Evolutionary conservation across 2,888 invertebrate species (phyloP), one percentile per base, ranked within the genome.

Genomic region (Pterobdella sp.): DNA sequence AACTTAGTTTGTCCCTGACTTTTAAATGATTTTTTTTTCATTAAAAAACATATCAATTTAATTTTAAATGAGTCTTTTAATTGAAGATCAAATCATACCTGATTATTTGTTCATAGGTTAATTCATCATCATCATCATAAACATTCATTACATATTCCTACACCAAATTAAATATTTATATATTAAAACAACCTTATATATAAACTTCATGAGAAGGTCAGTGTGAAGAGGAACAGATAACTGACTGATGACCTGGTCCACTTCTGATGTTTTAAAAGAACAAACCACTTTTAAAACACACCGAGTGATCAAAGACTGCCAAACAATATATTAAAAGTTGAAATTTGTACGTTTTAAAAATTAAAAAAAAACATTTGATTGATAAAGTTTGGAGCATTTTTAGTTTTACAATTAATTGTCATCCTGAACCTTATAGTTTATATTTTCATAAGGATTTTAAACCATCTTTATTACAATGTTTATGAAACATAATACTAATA

Each of bases 171-270:
- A n/a, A n/a, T n/a, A n/a, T n/a, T n/a, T n/a, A n/a, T n/a, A n/a
- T n/a, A 42, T 42, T 14, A 18, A 42, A 56, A 56, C 31, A 22
- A 71, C 71, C 71, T 71, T 71, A 22, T 71, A 71, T 79, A 97
- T 92, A 81, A 96, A 97, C 84, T 97, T 97, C 96, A 97, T 96
- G 72, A 97, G 86, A 70, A 92, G 88, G 84, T 97, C 96, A 4
- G 63, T 63, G 74, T 94, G 85, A 78, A 90, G 87, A 81, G 93
- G 92, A 70, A 87, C 86, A 78, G 91, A 90, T 74, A 96, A 85
- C 42, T 88, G 87, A 77, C 89, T 89, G 70, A 96, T 89, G 10
- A 91, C 91, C 79, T 91, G 90, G 83, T 96, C 96, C 80, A 97
- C 94, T 86, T 96, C 95, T 60, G 90, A 90, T 42, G 91, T 88